Evolutionary conservation across 2,888 invertebrate species (phyloP), one percentile per base, ranked within the genome.

Genomic region (Peribatodes rhomboidaria): DNA sequence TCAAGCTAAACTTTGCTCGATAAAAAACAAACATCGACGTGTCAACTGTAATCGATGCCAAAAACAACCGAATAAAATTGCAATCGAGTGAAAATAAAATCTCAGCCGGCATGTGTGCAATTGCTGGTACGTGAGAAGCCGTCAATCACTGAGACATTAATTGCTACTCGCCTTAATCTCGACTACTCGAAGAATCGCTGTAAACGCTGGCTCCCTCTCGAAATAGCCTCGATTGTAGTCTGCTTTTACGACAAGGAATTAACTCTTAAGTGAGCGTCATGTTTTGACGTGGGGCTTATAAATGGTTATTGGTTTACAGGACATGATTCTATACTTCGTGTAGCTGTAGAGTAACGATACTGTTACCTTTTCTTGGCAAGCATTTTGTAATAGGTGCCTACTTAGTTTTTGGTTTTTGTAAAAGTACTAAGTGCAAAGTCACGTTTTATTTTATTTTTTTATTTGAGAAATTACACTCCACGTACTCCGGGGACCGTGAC

Each of bases 211-310:
- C 71, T 77, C 80, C 70, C 70, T 82, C 85, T 83, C 63, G 79
- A 89, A 91, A 91, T 91, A 91, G 81, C 84, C 77, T 59, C 75
- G 85, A 87, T 89, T 87, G 83, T 84, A 73, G 77, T 79, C 71
- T 76, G 79, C 76, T 77, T 87, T 85, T 83, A 86, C 80, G 84
- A 81, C 77, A 75, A 82, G 78, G 80, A 81, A 80, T 82, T 79
- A 74, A 78, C 76, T 73, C 81, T 70, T 84, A 81, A 81, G 76
- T 75, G 78, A 78, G 73, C 70, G 65, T 80, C 78, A 72, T 89
- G 89, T 90, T 90, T 88, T 90, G 91, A 91, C 91, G 78, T 82
- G 79, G 72, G 72, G 73, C 79, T 87, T 88, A 88, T 87, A 85
- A 85, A 91, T 89, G 88, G 83, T 85, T 83, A 84, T 83, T 83